These are phyloP conservation scores for Himalopsyche kuldschensis DNA, from an alignment of 2,888 invertebrate genomes.

Conservation along the genomic window DNA sequence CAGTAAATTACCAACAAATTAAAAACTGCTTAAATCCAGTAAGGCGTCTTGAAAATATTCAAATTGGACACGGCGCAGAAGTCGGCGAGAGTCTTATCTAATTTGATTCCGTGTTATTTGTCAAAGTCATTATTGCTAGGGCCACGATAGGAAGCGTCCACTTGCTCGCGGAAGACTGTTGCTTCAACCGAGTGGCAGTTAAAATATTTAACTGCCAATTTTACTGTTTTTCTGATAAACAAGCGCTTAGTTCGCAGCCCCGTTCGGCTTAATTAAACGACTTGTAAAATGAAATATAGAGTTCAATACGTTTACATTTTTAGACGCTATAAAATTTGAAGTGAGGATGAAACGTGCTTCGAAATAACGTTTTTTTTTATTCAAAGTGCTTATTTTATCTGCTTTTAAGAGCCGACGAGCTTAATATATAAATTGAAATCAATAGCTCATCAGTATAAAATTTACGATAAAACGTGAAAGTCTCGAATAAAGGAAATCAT, in stretches of 20 bases:
- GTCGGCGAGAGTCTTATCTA: not conserved
- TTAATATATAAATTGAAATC: no score
- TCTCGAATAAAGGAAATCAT: no score
- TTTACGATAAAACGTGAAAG: no score
- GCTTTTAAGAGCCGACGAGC: no score
- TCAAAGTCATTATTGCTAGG: not conserved
- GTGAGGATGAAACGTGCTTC: not conserved
- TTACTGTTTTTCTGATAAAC: not conserved
- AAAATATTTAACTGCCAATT: not conserved
- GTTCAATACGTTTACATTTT: not conserved
- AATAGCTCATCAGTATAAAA: no score
- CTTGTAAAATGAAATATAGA: not conserved
- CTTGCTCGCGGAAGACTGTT: not conserved
- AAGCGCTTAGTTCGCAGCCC: not conserved
- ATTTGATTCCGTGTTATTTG: not conserved
- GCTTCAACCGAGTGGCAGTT: not conserved
- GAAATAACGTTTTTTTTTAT: not conserved
- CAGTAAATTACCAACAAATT: not conserved
- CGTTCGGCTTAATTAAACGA: not conserved
- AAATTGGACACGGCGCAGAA: not conserved
- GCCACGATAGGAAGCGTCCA: not conserved
- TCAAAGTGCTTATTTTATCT: not conserved
- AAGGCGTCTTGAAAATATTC: not conserved
- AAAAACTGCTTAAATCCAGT: not conserved
- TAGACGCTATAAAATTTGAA: not conserved